phyloP scores from a whole-genome alignment of 2,888 invertebrate genomes.

The Nemurella pictetii region DNA sequence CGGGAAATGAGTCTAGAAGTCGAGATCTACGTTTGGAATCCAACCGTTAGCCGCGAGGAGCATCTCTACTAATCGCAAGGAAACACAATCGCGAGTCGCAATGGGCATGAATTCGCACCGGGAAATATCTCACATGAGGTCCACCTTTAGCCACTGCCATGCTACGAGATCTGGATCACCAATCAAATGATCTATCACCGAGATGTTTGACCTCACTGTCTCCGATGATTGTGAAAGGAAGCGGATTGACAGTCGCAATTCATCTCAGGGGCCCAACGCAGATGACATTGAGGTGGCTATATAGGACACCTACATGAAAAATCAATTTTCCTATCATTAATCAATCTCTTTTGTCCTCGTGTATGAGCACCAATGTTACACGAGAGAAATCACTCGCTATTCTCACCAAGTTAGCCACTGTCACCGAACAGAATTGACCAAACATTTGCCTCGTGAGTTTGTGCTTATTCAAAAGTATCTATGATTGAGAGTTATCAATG shows the following conservation, averaged over 20 bases:
- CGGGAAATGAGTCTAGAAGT: neutral
- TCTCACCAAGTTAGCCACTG: too few relatives aligned
- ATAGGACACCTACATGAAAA: slow-evolving; percentile 16
- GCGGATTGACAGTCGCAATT: neutral
- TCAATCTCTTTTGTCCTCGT: neutral
- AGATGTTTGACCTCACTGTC: neutral
- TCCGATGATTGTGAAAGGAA: neutral
- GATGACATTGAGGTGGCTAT: slow-evolving; percentile 8
- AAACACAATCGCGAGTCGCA: neutral
- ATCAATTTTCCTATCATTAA: neutral
- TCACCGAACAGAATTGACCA: too few relatives aligned
- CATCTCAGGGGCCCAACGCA: neutral
- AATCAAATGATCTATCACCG: neutral
- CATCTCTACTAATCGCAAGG: neutral
- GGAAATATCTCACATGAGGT: neutral
- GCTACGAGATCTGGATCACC: neutral
- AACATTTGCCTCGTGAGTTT: neutral
- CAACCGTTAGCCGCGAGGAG: neutral
- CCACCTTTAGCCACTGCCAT: too few relatives aligned
- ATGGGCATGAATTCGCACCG: neutral
- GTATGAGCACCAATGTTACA: neutral
- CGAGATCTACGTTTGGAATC: neutral
- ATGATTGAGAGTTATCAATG: neutral
- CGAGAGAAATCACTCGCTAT: neutral
- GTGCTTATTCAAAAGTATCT: neutral